Evolutionary conservation across 2,888 invertebrate genomes (phyloP).

Genomic region (Euplexia lucipara): DNA sequence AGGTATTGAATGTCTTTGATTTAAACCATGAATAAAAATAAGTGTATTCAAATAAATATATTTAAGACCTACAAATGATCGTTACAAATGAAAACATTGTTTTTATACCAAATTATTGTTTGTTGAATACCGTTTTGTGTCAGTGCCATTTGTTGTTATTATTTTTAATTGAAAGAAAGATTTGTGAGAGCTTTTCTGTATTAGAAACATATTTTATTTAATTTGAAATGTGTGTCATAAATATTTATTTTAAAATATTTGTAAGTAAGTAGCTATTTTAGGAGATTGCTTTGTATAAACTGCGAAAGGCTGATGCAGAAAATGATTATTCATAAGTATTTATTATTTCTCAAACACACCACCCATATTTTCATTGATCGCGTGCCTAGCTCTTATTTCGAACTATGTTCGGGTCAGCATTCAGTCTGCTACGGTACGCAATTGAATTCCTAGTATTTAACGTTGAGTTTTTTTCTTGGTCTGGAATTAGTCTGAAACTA

Average conservation of each 20-base stretch:
- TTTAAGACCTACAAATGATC: constrained; percentile 10
- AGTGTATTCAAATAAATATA: background rate
- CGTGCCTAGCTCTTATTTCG: too few species aligned
- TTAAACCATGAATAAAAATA: too few species aligned
- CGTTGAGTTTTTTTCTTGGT: background rate
- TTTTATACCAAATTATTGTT: constrained; percentile 60
- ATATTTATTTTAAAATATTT: constrained; percentile 32
- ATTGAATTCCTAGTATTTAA: too few species aligned
- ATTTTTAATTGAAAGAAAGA: constrained; percentile 6
- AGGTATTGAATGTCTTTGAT: too few species aligned
- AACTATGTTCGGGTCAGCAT: too few species aligned
- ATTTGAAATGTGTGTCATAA: constrained; percentile 13
- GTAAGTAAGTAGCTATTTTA: background rate
- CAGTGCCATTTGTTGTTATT: constrained; percentile 67
- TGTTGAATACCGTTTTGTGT: constrained; percentile 49
- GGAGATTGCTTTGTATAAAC: constrained; percentile 13
- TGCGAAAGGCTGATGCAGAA: constrained; percentile 7
- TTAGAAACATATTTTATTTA: constrained; percentile 1
- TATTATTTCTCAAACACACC: too few species aligned
- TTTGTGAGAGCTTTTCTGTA: constrained; percentile 18
- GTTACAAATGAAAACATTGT: constrained; percentile 16
- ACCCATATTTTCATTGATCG: too few species aligned
- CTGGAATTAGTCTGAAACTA: background rate
- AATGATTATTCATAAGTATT: background rate
- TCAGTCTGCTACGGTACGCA: background rate